These are phyloP conservation scores for Druon quercuslanigerum DNA, from an alignment of 1,140 invertebrate species.

Conservation along the genomic window DNA sequence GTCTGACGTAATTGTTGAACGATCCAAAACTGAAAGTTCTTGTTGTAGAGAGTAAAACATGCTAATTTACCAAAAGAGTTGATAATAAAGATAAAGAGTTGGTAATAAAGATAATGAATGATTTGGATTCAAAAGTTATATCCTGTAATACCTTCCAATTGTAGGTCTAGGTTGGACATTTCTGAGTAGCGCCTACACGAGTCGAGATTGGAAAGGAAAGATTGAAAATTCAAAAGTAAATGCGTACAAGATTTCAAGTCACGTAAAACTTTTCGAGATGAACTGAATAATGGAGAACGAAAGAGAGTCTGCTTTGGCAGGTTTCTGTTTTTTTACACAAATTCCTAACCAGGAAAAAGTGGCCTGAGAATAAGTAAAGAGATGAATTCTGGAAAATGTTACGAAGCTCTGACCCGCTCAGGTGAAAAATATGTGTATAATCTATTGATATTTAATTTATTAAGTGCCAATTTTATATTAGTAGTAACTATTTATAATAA, in stretches of 20 bases:
- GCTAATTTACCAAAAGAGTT: neutral
- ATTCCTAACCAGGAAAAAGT: too few relatives aligned
- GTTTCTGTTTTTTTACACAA: too few relatives aligned
- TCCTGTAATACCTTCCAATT: neutral
- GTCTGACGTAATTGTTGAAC: too few relatives aligned
- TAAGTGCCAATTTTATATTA: too few relatives aligned
- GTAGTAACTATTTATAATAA: too few relatives aligned
- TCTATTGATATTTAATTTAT: too few relatives aligned
- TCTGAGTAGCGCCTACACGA: constrained; percentile 6
- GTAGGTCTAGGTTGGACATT: constrained; percentile 20
- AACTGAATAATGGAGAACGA: constrained; percentile 13
- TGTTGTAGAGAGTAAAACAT: neutral
- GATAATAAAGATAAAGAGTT: neutral
- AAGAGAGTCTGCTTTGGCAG: neutral
- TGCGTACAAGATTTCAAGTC: constrained; percentile 3
- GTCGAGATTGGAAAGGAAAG: constrained; percentile 10
- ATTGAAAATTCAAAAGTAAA: neutral
- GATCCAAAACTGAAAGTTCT: too few relatives aligned
- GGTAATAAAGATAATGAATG: neutral
- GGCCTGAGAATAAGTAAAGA: too few relatives aligned
- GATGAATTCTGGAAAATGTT: too few relatives aligned
- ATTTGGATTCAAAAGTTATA: neutral
- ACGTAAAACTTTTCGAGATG: constrained; percentile 12
- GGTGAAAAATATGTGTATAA: too few relatives aligned
- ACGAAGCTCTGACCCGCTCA: too few relatives aligned